Base-by-base conservation (phyloP, 2,797 vertebrate species). In the Acropternis orthonyx region DNA sequence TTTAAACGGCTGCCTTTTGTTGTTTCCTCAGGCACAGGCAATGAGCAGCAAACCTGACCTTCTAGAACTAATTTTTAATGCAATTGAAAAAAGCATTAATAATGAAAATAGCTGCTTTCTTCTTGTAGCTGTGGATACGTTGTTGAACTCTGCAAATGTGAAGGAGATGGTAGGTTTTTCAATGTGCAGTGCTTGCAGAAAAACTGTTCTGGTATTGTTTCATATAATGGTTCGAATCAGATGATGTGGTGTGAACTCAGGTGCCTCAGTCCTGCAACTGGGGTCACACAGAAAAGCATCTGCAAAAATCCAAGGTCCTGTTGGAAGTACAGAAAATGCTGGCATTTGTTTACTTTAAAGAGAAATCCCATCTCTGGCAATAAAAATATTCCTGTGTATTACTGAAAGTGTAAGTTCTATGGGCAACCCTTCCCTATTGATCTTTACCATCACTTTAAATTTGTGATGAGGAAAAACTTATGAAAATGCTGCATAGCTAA, bases 31-130 rank as follows among this genome's bases (percentile, higher is more conserved):
- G 98, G 98, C 97, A 89, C 98, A 98, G 92, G 98, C 97, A 89
- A 98, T 98, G 98, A 98, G 98, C 89, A 98, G 98, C 94, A 98
- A 99, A 96, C 98, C 98, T 62, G 97, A 98, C 26, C 95, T 99
- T 89, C 91, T 99, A 96, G 98, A 98, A 95, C 98, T 99, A 96
- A 98, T 99, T 96, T 98, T 98, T 89, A 97, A 97, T 87, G 98
- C 98, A 92, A 97, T 99, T 95, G 98, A 98, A 96, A 98, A 98
- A 93, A 97, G 97, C 20, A 97, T 99, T 93, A 98, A 97, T n/a
- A 98, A 98, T 94, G 98, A 99, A 91, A 99, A 99, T 96, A 98
- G 98, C 96, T 99, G 99, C 93, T 98, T 98, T 86, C 98, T 99
- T 56, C 98, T 99, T 95, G 95, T 98, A 85, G 98, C 99, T 46